These are phyloP conservation scores for Pandemis corylana DNA, from an alignment of 2,888 invertebrate genomes.

Conservation along the genomic window DNA sequence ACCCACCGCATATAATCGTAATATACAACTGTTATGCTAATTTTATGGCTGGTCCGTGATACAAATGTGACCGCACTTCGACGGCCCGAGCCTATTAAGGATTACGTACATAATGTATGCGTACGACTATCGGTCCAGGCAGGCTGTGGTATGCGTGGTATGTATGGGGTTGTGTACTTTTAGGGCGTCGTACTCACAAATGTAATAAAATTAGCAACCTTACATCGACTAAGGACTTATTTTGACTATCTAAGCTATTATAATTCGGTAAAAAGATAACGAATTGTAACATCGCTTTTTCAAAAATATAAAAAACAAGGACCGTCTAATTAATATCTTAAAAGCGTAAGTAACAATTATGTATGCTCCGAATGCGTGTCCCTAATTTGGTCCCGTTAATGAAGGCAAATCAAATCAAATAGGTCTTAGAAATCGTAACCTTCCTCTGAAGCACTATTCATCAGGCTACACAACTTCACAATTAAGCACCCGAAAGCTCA, in stretches of 20 bases:
- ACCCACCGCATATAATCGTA: conserved; percentile 36
- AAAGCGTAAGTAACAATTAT: background rate
- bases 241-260: background rate
- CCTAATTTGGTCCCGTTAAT: background rate
- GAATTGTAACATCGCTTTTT: too few species aligned
- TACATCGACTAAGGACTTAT: background rate
- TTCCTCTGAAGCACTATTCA: conserved; percentile 9
- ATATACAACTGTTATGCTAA: conserved; percentile 58
- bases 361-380: background rate
- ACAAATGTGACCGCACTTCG: conserved; percentile 49
- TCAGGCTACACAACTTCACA: conserved; percentile 27
- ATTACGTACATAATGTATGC: conserved; percentile 40
- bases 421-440: background rate
- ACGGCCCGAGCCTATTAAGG: conserved; percentile 40
- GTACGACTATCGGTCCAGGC: conserved; percentile 35
- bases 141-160: conserved; percentile 4
- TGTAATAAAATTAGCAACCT: conserved; percentile 18
- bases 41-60: conserved; percentile 50
- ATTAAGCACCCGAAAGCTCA: conserved; percentile 33
- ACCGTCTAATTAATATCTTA: background rate
- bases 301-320: too few species aligned
- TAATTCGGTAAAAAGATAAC: too few species aligned
- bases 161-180: conserved; percentile 18
- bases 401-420: background rate
- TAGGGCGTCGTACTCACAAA: conserved; percentile 1